phyloP scores from a whole-genome alignment of 2,888 invertebrate species.

The Brachyptera risi region DNA sequence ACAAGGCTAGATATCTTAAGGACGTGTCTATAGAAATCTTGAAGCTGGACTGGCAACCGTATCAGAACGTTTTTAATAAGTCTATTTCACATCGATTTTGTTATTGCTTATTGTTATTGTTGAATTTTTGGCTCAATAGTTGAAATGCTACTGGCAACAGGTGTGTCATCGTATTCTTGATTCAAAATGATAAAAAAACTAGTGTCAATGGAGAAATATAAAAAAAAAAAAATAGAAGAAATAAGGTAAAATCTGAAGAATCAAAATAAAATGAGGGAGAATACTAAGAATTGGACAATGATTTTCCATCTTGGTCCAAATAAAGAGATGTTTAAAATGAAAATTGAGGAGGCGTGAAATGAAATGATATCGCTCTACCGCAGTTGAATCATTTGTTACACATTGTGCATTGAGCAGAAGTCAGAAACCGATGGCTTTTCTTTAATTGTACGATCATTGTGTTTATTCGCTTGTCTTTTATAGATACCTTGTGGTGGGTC shows the following conservation, averaged over 20 bases:
- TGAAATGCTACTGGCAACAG: constrained; percentile 4
- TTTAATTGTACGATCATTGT: constrained; percentile 7
- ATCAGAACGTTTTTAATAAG: constrained; percentile 10
- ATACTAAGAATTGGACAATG: constrained; percentile 25
- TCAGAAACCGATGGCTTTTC: constrained; percentile 5
- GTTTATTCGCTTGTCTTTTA: too few relatives aligned
- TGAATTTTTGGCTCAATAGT: too few relatives aligned
- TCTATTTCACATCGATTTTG: not conserved
- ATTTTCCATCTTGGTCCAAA: constrained; percentile 20
- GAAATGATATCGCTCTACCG: constrained; percentile 28
- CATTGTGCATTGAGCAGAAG: constrained; percentile 14
- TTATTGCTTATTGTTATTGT: not conserved
- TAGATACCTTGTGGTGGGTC: too few relatives aligned
- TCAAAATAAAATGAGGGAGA: constrained; percentile 9
- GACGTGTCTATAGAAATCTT: not conserved
- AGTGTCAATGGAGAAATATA: constrained; percentile 6
- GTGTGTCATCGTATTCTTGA: constrained; percentile 4
- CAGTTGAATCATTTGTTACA: constrained; percentile 23
- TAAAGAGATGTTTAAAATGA: constrained; percentile 24
- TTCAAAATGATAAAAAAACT: not conserved
- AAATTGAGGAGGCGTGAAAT: constrained; percentile 27
- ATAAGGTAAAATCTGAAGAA: constrained; percentile 7
- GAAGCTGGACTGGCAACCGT: constrained; percentile 4
- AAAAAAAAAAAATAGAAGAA: constrained; percentile 12
- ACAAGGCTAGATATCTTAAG: not conserved